Evolutionary conservation across 2,797 vertebrate genomes (phyloP).

Genomic region (Carapus acus): DNA sequence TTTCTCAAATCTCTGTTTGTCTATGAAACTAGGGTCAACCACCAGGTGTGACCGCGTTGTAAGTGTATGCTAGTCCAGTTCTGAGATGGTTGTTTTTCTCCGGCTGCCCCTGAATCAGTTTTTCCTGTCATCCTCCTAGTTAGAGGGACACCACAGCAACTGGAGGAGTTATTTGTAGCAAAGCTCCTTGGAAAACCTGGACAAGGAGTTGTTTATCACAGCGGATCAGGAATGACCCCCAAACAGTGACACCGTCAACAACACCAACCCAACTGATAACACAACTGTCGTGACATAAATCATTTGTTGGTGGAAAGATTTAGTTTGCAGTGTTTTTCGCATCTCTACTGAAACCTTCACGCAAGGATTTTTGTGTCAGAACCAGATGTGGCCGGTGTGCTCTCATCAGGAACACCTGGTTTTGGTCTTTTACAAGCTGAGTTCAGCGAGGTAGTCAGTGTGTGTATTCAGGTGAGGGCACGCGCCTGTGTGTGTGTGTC

Average conservation of each 20-base stretch:
- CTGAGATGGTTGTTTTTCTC: conserved; percentile 48
- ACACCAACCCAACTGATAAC: conserved; percentile 9
- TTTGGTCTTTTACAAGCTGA: conserved; percentile 21
- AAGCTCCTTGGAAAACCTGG: conserved; percentile 63
- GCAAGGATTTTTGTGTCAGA: not conserved
- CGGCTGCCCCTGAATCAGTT: conserved; percentile 68
- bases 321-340: too few species aligned
- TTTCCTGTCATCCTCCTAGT: conserved; percentile 69
- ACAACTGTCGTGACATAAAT: not conserved
- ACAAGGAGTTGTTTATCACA: conserved; percentile 35
- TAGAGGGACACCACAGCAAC: conserved; percentile 74
- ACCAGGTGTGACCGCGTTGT: conserved; percentile 23
- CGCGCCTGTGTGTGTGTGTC: conserved; percentile 21
- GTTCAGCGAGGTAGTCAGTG: not conserved
- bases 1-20: conserved; percentile 2
- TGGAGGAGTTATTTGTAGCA: conserved; percentile 70
- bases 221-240: conserved; percentile 25
- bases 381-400: not conserved
- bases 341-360: too few species aligned
- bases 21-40: conserved; percentile 14
- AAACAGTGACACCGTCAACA: conserved; percentile 8
- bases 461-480: conserved; percentile 15
- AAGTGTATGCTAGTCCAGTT: conserved; percentile 38
- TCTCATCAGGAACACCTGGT: conserved; percentile 2
- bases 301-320: not conserved